Conservation (phyloP, 2,888 invertebrate species). For the Panzeria rudis region DNA sequence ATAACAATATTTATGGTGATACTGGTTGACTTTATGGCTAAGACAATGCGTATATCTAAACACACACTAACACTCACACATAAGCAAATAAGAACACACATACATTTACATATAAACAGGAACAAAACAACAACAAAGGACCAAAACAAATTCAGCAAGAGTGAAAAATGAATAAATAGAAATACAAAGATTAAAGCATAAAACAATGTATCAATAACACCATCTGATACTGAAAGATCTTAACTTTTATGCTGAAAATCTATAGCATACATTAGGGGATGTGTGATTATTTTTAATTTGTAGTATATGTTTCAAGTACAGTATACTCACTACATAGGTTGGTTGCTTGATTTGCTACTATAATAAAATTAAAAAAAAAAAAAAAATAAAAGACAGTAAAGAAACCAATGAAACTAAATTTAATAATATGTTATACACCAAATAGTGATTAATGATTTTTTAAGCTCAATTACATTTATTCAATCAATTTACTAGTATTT, state of each 20-base stretch:
- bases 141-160: not conserved
- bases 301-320: constrained; percentile 60
- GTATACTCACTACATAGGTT: not conserved
- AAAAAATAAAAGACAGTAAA: not conserved
- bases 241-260: not conserved
- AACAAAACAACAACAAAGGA: not conserved
- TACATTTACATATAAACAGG: not conserved
- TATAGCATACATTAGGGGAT: constrained; percentile 52
- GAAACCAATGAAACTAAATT: constrained; percentile 42
- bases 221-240: constrained; percentile 21
- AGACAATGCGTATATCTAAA: constrained; percentile 18
- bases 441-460: constrained; percentile 69
- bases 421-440: constrained; percentile 56
- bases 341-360: not conserved
- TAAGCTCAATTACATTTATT: constrained; percentile 57
- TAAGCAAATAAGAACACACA: not conserved
- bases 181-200: constrained; percentile 21
- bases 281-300: constrained; percentile 55
- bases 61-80: too few species aligned
- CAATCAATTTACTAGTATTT: constrained; percentile 23
- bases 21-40: constrained; percentile 65
- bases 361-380: not conserved
- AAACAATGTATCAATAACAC: constrained; percentile 17
- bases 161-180: not conserved
- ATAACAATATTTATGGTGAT: constrained; percentile 62